Evolutionary conservation across 2,888 invertebrate species (phyloP).

Genomic region (Epistrophe grossulariae): DNA sequence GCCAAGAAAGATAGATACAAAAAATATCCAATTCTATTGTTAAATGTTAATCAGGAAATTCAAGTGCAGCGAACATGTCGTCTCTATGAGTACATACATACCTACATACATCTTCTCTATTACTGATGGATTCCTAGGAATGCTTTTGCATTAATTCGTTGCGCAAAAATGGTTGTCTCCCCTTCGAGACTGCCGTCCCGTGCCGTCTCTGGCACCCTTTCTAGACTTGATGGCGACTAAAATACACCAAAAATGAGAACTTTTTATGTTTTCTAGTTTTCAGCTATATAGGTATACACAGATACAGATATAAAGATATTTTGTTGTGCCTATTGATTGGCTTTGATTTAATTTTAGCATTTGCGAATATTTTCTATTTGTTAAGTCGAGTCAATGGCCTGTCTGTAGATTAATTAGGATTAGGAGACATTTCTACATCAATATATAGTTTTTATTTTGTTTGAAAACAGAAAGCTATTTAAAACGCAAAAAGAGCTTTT

Average conservation of each 20-base stretch:
- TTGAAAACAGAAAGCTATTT: constrained; percentile 7
- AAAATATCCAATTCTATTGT: constrained; percentile 42
- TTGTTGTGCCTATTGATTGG: constrained; percentile 28
- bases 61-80: constrained; percentile 58
- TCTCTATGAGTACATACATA: background rate
- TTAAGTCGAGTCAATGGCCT: constrained; percentile 62
- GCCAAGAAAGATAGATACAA: background rate
- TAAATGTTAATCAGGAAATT: constrained; percentile 61
- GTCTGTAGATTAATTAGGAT: background rate
- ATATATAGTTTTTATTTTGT: constrained; percentile 5
- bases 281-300: background rate
- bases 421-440: background rate
- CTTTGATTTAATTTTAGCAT: constrained; percentile 61
- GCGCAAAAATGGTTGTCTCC: constrained; percentile 29
- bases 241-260: constrained; percentile 50
- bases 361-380: constrained; percentile 53
- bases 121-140: constrained; percentile 72
- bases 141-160: constrained; percentile 53
- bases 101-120: background rate
- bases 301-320: background rate
- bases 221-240: constrained; percentile 67
- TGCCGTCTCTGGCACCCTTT: constrained; percentile 42
- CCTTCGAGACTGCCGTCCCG: constrained; percentile 32
- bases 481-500: constrained; percentile 22
- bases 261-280: background rate